A percentile compares a stretch with the other conserved stretches of the same genome.
These are phyloP conservation scores for Trichoplusia ni DNA, from an alignment of 1,140 invertebrate genomes.

Conservation along the genomic window DNA sequence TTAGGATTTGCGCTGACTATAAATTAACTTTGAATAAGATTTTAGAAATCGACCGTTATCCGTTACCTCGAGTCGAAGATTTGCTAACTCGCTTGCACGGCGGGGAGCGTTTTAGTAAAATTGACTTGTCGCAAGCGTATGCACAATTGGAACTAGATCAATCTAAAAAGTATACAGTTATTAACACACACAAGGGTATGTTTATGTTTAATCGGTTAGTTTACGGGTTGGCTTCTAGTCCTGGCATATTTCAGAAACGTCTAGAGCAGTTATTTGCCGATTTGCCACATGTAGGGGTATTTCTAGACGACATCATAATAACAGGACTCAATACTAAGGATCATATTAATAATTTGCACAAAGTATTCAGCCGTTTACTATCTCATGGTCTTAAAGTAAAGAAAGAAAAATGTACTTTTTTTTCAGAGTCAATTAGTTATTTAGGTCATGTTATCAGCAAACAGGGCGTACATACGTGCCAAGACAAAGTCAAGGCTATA, in stretches of 20 bases:
- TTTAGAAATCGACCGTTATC: slow-evolving; percentile 51
- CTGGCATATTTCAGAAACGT: slow-evolving; percentile 45
- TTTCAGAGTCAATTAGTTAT: background rate
- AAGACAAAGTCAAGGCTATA: background rate
- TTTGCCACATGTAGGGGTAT: slow-evolving; percentile 40
- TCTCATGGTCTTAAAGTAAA: background rate
- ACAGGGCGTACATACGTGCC: background rate
- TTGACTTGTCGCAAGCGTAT: slow-evolving; percentile 42
- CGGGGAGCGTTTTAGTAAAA: background rate
- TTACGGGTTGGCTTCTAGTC: slow-evolving; percentile 43
- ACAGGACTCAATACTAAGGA: background rate
- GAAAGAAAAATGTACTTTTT: background rate
- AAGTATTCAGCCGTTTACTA: background rate
- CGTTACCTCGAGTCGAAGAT: slow-evolving; percentile 46
- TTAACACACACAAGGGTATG: slow-evolving; percentile 26
- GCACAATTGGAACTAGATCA: slow-evolving; percentile 47
- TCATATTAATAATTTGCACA: background rate
- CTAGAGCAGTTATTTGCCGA: slow-evolving; percentile 36
- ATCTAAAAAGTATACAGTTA: background rate
- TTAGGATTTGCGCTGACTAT: slow-evolving; percentile 44
- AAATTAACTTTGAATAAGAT: slow-evolving; percentile 49
- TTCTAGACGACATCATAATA: slow-evolving; percentile 48
- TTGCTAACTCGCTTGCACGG: background rate
- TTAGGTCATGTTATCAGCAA: background rate
- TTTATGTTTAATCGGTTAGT: slow-evolving; percentile 48